Conservation (phyloP, 2,888 invertebrate genomes). For the Cylindroiulus punctatus region DNA sequence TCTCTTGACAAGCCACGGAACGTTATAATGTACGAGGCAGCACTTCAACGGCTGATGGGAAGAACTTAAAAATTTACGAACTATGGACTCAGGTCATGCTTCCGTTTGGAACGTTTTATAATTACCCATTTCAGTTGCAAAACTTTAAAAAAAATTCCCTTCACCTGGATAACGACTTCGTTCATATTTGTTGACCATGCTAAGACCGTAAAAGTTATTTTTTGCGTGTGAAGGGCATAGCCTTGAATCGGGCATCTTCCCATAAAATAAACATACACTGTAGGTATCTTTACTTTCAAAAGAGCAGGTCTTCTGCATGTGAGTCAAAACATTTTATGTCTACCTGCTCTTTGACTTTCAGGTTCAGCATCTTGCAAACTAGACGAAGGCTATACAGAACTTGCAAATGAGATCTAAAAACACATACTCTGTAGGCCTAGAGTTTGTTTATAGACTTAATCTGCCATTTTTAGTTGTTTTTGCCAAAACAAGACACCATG, state of each 20-base stretch:
- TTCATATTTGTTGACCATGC: not conserved
- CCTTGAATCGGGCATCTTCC: constrained; percentile 24
- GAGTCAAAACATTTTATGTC: not conserved
- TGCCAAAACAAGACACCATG: not conserved
- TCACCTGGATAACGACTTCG: constrained; percentile 5
- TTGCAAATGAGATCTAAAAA: not conserved
- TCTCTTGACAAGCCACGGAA: not conserved
- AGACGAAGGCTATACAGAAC: not conserved
- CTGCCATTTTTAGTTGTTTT: not conserved
- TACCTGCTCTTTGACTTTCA: not conserved
- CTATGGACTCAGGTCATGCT: not conserved
- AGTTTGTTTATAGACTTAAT: not conserved
- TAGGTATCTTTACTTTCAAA: not conserved
- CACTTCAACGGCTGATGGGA: not conserved
- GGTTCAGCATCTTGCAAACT: not conserved
- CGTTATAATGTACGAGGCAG: not conserved
- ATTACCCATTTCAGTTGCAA: not conserved
- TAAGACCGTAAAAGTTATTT: not conserved
- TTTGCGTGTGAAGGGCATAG: not conserved
- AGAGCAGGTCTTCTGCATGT: not conserved
- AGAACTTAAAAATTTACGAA: not conserved
- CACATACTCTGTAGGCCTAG: too few species aligned
- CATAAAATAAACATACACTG: constrained; percentile 44
- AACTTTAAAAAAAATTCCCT: not conserved
- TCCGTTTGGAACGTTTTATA: not conserved